Conservation (phyloP, 2,113 vertebrate genomes). For the Desmodus rotundus region DNA sequence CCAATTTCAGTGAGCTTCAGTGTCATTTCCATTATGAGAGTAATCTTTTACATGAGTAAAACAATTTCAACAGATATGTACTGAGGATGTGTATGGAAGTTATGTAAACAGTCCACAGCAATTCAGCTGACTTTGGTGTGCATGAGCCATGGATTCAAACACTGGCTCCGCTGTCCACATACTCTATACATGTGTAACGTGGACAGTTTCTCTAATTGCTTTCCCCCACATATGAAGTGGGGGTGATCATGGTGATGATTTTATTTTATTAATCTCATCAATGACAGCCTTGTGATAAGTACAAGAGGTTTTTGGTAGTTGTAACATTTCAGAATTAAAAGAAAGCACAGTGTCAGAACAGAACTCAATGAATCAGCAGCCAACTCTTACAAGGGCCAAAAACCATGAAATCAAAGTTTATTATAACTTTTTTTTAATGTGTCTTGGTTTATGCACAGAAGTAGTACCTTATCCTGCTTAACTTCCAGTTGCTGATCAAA, state of each 20-base stretch:
- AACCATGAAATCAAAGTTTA: background rate
- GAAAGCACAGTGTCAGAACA: background rate
- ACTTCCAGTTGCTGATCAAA: background rate
- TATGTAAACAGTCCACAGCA: background rate
- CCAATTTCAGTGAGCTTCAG: background rate
- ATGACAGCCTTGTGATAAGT: background rate
- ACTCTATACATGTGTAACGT: background rate
- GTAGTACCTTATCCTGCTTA: background rate
- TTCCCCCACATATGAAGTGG: background rate
- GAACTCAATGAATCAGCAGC: background rate
- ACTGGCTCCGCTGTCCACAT: background rate
- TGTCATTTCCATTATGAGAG: background rate
- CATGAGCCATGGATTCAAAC: background rate
- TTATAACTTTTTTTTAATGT: background rate
- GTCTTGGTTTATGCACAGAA: background rate
- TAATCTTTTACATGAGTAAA: background rate
- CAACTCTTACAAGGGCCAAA: background rate
- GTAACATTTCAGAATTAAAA: background rate
- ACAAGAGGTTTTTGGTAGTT: background rate
- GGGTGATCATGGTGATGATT: background rate
- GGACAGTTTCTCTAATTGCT: background rate
- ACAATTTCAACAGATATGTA: background rate
- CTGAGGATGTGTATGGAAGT: background rate
- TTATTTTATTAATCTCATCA: background rate
- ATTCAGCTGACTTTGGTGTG: background rate